These are phyloP conservation scores for Cranoglanis bouderius DNA, from an alignment of 2,113 vertebrate genomes.

Conservation along the genomic window DNA sequence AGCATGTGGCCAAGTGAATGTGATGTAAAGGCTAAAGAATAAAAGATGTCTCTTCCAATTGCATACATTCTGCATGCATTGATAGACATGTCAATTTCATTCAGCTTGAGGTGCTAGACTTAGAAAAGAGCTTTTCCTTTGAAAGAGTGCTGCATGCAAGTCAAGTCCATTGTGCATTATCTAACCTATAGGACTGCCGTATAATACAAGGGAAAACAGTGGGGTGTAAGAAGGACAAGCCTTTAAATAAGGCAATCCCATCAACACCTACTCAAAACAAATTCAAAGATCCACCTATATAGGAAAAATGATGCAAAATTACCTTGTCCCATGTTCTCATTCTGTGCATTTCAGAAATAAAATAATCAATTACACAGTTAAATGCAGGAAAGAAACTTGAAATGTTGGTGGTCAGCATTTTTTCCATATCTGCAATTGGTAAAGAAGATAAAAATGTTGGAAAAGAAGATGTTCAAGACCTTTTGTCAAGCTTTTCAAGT, in stretches of 20 bases:
- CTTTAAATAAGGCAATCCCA: conserved; percentile 61
- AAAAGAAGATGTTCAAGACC: conserved; percentile 39
- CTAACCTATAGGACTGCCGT: conserved; percentile 74
- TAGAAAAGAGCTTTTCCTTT: conserved; percentile 64
- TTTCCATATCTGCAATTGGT: conserved; percentile 5
- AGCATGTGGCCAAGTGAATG: conserved; percentile 68
- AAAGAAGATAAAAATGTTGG: conserved; percentile 43
- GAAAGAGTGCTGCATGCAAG: conserved; percentile 69
- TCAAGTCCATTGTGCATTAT: conserved; percentile 56
- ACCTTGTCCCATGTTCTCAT: background rate
- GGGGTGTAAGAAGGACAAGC: conserved; percentile 59
- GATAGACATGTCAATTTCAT: conserved; percentile 74
- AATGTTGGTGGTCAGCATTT: conserved; percentile 25
- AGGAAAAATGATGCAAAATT: conserved; percentile 17
- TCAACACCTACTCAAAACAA: conserved; percentile 49
- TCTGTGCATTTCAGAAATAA: background rate
- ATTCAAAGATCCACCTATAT: background rate
- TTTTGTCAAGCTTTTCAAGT: conserved; percentile 49
- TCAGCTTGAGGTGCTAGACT: conserved; percentile 66
- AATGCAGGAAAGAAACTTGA: conserved; percentile 7
- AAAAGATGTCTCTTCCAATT: conserved; percentile 75
- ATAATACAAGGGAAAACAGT: conserved; percentile 74
- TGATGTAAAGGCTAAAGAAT: conserved; percentile 76
- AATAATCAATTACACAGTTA: conserved; percentile 15
- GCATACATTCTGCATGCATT: conserved; percentile 64